A percentile compares a stretch with the other conserved stretches of the same genome.
Conservation (phyloP, 2,888 invertebrate species). For the Pelosia muscerda region DNA sequence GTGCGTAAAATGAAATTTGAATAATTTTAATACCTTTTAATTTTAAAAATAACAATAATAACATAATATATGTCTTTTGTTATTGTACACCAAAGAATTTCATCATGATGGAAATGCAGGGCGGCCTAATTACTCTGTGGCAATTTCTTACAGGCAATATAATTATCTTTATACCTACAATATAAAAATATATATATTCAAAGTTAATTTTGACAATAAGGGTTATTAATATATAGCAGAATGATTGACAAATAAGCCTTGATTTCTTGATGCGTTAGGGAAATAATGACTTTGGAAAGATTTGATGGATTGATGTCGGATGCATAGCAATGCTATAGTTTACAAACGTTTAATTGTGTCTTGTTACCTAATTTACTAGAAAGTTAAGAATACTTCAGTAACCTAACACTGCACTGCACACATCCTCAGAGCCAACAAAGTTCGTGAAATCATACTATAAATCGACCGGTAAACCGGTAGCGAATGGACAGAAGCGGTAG, state of each 20-base stretch:
- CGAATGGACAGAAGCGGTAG: slow-evolving; percentile 11
- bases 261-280: neutral
- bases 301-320: neutral
- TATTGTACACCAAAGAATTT: no score
- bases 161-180: no score
- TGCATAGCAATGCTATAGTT: neutral
- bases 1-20: no score
- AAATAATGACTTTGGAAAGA: neutral
- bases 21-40: no score
- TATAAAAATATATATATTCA: no score
- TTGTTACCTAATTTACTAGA: no score
- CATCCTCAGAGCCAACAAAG: neutral
- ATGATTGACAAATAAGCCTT: neutral
- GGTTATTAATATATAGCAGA: neutral
- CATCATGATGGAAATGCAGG: no score
- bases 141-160: no score
- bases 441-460: neutral
- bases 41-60: no score
- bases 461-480: neutral
- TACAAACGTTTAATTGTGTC: no score
- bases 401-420: neutral
- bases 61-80: no score
- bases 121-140: no score
- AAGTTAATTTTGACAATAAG: neutral
- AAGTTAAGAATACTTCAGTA: neutral